Percentiles rank a stretch among this genome's conserved stretches.
Conservation (phyloP, 1,140 invertebrate genomes). For the Drosophila baimaii region DNA sequence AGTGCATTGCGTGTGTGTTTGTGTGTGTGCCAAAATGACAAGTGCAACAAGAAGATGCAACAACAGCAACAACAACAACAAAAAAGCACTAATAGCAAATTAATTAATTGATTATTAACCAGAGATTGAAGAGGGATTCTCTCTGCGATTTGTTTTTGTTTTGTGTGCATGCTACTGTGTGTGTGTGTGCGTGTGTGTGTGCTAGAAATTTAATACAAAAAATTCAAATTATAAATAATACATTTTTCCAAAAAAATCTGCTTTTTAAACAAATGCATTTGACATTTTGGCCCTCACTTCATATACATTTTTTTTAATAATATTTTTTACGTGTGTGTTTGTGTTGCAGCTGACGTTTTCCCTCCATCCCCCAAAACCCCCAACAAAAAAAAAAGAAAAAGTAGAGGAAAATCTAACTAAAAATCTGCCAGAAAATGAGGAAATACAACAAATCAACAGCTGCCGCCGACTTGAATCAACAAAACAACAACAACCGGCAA, state of each 20-base stretch:
- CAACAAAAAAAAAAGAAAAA: slow-evolving; percentile 11
- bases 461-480: slow-evolving; percentile 35
- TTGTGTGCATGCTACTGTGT: slow-evolving; percentile 9
- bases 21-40: slow-evolving; percentile 32
- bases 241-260: not conserved
- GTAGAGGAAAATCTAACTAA: slow-evolving; percentile 21
- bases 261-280: slow-evolving; percentile 18
- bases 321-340: slow-evolving; percentile 39
- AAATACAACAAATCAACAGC: slow-evolving; percentile 35
- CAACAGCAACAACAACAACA: too few species aligned
- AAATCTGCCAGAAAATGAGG: slow-evolving; percentile 32
- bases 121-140: not conserved
- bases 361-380: not conserved
- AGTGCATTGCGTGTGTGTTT: slow-evolving; percentile 7
- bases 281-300: slow-evolving; percentile 19
- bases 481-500: slow-evolving; percentile 22
- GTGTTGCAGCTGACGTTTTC: slow-evolving; percentile 37
- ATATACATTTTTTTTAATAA: slow-evolving; percentile 18
- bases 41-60: slow-evolving; percentile 30
- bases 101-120: not conserved
- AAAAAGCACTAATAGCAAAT: not conserved
- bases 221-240: not conserved
- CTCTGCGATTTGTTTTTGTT: slow-evolving; percentile 25
- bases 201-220: not conserved
- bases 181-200: slow-evolving; percentile 8